Evolutionary conservation across 2,797 vertebrate genomes (phyloP), one percentile per base, ranked within the genome.

Genomic region (Vultur gryphus): DNA sequence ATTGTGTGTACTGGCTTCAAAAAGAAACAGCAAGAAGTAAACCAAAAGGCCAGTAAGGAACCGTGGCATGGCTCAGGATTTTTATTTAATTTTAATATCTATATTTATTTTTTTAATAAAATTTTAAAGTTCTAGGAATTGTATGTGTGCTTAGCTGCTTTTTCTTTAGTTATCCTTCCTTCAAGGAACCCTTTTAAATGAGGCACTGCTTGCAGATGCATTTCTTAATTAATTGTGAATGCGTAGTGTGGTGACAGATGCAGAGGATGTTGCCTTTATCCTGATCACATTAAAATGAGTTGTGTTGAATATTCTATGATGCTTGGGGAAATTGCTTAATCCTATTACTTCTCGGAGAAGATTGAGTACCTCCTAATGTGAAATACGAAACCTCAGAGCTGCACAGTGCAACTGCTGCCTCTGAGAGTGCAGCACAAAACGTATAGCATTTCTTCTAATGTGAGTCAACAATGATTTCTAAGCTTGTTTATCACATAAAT

Each of bases 401-500:
- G 24, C 71, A n/a, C 62, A 69, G 46, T 76, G 77, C 88, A 83
- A 96, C 72, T 89, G 79, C 75, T 91, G 94, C 83, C 85, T 81
- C 61, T 37, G 67, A 92, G 31, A 94, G 77, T 75, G 87, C 66
- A 76, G 72, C 83, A 48, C 43, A 71, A 76, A 95, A 90, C 57
- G 43, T 89, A 85, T 97, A 90, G 70, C 57, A 79, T 96, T 96
- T 86, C 77, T 83, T 97, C 88, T 96, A 70, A 87, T 82, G 89
- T 75, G 73, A 97, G 89, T 97, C 94, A 97, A 93, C 91, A 91
- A 80, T 95, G 85, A 95, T 96, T 95, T 97, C 95, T 96, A 54
- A 77, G 95, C 93, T 96, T 97, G 97, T 97, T 97, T 97, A 78
- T 98, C 94, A 97, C 94, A 67, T 91, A 96, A 96, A 92, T 96